Base-by-base conservation (phyloP, 2,113 vertebrate genomes). In the Herpetotheres cachinnans region DNA sequence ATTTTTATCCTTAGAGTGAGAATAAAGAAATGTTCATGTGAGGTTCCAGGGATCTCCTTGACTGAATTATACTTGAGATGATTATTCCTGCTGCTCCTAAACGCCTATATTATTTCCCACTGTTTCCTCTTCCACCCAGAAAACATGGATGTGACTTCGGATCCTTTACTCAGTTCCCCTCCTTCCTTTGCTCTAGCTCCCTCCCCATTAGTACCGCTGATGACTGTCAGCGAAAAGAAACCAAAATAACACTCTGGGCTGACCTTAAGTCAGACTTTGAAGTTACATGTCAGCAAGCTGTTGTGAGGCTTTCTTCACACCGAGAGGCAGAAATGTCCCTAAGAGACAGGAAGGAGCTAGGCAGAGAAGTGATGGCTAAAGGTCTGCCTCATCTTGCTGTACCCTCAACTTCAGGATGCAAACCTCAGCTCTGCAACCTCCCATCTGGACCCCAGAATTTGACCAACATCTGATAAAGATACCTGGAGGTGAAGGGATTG, bases 321-420 rank as follows among this genome's bases (percentile, higher is more conserved):
- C 0, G 2, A 88, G 73, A 79, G n/a, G 34, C 47, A 74, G 66
- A n/a, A 80, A 27, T 1, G 0, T 63, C 54, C 36, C 13, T 0
- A 13, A 5, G 62, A 59, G 62, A 8, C 8, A 27, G 49, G 47
- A 71, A 77, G 42, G 47, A 38, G 36, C 16, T 62, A 55, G 24
- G 29, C 82, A 50, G 83, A 44, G 79, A 70, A 61, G 50, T 6
- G 61, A 10, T 29, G 55, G 22, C 11, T 34, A 3, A 27, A 80
- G 55, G 4, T 18, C 71, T 63, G 22, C 55, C 32, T 74, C 12
- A 10, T 49, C 83, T 42, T n/a, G 55, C 73, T 47, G 27, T 42
- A 16, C 36, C 40, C 34, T 44, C 1, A 1, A 14, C 5, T 7
- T 66, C 1, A n/a, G 44, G 50, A 34, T 61, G 74, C n/a, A 61